Base-by-base conservation (phyloP, 2,113 vertebrate species). In the Acanthisitta chloris region DNA sequence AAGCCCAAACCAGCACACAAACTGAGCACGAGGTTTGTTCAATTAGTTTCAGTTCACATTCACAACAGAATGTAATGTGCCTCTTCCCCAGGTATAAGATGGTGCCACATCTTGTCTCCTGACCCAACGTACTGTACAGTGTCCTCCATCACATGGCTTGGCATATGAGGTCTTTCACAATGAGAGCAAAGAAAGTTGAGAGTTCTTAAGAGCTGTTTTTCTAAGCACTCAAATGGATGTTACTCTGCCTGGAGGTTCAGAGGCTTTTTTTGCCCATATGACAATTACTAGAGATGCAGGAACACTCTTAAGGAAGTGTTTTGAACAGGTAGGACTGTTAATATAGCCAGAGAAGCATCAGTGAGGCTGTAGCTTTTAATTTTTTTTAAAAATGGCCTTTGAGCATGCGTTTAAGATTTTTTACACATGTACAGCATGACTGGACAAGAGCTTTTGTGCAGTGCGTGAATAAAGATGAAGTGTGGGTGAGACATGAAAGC, bases 131-230 rank as follows among this genome's bases (percentile, higher is more conserved):
- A 78, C 88, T 40, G n/a, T 55, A 46, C 76, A 58, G 79, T 3
- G 5, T 90, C 64, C 79, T 73, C 33, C 76, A 78, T 93, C 95
- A 88, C 86, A 46, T 81, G 74, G 90, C 59, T 80, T 81, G 81
- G 66, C n/a, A 38, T 38, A 21, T 2, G 34, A 93, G 81, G 51
- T 90, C 82, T 96, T 86, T 81, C 88, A 94, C 55, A 58, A 83
- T 73, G 88, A 82, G 17, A 80, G 33, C 0, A 0, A 71, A 86
- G 82, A 73, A 92, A 94, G 67, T 10, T 83, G 94, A 95, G 96
- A 67, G 94, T 88, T 84, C 72, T 94, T 83, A 77, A 93, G 91
- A 93, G 86, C 64, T 83, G 64, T 70, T 94, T 96, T 94, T 95
- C 92, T 62, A 46, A 86, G 92, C 72, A 55, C 80, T 94, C 79